Evolutionary conservation across 2,888 invertebrate species (phyloP), one percentile per base, ranked within the genome.

Genomic region (Hypercompe scribonia): DNA sequence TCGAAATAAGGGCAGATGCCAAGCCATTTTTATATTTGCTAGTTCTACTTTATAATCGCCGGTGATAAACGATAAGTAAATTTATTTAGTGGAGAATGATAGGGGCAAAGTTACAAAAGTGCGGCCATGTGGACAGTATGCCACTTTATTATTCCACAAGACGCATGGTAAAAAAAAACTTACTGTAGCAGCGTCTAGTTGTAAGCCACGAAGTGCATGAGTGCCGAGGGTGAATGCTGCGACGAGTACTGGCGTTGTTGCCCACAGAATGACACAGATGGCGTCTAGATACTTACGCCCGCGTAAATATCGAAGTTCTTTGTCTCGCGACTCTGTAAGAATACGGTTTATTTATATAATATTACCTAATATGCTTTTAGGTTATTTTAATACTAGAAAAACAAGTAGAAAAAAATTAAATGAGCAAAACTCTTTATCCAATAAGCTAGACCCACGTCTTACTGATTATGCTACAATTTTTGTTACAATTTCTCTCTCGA

Each of bases 211-310:
- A n/a, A 98, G 91, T 39, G 97, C 97, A 86, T 98, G 98, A 13
- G 97, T 97, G 24, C 97, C 96, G 86, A 99, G 98, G 0, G 98
- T 99, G 18, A 98, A 94, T 74, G 98, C 96, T 3, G 98, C 97
- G 86, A 99, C 98, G 33, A 99, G 90, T 39, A 99, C 98, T 0
- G 99, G 99, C 13, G 99, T 99, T 0, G 99, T 99, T 0, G 99
- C 99, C 99, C 99, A 99, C 91, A 99, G 98, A 91, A 99, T 99
- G 24, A 99, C 99, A 93, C 99, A 99, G 76, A 99, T 94, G 0
- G 99, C 99, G 95, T 99, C 99, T 81, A 99, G 93, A 93, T 99
- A 99, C 95, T 99, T 99, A 76, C 99, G 96, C 15, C 97, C 97
- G 81, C 97, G 97, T 74, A 99, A 93, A 90, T 97, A 98, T 74